These are phyloP conservation scores for Anolis apletophallus DNA, from an alignment of 2,797 vertebrate species.

Conservation along the genomic window DNA sequence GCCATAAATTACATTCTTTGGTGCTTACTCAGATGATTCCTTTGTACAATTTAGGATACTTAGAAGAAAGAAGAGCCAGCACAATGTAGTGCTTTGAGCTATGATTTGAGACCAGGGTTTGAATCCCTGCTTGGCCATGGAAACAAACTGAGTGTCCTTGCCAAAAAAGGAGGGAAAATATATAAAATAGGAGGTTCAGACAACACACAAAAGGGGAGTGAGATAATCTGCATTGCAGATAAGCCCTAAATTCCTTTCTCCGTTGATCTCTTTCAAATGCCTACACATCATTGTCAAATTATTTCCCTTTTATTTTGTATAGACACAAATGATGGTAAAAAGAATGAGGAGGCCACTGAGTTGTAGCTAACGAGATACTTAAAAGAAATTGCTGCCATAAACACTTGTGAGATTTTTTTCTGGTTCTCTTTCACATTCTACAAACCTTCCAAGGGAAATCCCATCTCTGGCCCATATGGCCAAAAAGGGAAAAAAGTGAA, in stretches of 20 bases:
- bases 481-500: neutral
- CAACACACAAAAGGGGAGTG: neutral
- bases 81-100: neutral
- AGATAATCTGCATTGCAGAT: neutral
- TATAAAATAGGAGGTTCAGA: neutral
- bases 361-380: neutral
- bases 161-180: neutral
- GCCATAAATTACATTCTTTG: neutral
- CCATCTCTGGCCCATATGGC: neutral
- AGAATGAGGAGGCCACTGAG: neutral
- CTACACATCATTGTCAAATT: neutral
- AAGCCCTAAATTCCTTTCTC: neutral
- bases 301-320: neutral
- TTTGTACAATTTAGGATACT: neutral
- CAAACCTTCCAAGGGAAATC: neutral
- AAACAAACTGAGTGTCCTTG: neutral
- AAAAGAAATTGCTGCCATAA: neutral
- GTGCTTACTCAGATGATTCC: neutral
- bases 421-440: neutral
- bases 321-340: neutral
- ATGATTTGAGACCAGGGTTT: neutral
- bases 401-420: neutral
- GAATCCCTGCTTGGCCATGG: neutral
- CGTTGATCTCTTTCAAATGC: neutral
- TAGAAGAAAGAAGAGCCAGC: neutral